phyloP scores from a whole-genome alignment of 2,797 vertebrate genomes.

The Muraenolepis orangiensis region DNA sequence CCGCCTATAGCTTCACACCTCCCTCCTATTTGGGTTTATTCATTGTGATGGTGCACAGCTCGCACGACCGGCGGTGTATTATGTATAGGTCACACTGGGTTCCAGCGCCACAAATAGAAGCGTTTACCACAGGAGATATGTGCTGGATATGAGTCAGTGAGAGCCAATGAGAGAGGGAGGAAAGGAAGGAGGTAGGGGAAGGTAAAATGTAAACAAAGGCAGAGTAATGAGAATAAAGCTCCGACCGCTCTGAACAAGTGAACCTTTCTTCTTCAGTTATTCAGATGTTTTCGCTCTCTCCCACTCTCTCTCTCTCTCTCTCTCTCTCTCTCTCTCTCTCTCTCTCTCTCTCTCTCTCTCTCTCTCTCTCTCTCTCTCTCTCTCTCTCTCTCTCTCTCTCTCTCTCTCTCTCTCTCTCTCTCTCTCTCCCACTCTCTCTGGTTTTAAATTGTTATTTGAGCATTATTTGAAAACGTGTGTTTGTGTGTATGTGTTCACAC shows the following conservation, averaged over 20 bases:
- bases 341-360: too few relatives aligned
- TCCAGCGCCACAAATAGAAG: neutral
- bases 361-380: too few relatives aligned
- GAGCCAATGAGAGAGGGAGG: slow-evolving; percentile 30
- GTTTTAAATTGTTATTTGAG: too few relatives aligned
- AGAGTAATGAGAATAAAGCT: slow-evolving; percentile 68
- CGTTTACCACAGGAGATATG: neutral
- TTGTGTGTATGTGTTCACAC: too few relatives aligned
- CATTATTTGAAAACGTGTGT: too few relatives aligned
- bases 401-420: too few relatives aligned
- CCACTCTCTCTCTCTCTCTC: neutral
- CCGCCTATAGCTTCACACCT: neutral
- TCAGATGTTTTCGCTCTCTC: slow-evolving; percentile 47
- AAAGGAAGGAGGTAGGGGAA: slow-evolving; percentile 41
- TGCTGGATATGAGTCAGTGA: slow-evolving; percentile 6
- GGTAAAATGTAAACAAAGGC: slow-evolving; percentile 11
- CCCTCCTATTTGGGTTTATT: neutral
- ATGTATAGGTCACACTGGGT: too few relatives aligned
- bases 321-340: too few relatives aligned
- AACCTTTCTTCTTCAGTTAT: slow-evolving; percentile 61
- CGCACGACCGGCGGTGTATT: neutral
- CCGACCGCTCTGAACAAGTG: slow-evolving; percentile 61
- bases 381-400: too few relatives aligned
- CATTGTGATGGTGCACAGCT: neutral
- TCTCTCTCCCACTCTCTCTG: too few relatives aligned